Base-by-base conservation (phyloP, 2,888 invertebrate species). In the Lochmaea capreae region DNA sequence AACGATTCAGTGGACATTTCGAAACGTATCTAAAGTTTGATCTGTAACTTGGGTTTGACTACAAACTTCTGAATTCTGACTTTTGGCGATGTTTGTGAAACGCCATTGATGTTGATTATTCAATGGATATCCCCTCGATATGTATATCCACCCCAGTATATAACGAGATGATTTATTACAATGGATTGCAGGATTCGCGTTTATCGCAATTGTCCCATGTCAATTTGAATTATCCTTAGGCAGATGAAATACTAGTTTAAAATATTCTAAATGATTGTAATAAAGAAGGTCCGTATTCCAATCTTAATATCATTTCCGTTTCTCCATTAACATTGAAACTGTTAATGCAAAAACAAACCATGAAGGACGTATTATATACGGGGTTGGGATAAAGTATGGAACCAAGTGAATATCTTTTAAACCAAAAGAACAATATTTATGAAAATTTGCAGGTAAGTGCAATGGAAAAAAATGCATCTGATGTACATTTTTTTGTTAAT, bases 1-100 rank as follows among this genome's bases (percentile, higher is more conserved):
- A 67, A 59, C 59, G 67, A 67, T 9, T 59, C 57, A 58, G 33
- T 65, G 54, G 65, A 65, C 65, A 54, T 54, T 54, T 66, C 42
- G 33, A 16, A 66, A 66, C 66, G n/a, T 66, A 66, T 39, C 54
- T 46, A 63, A 3, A 43, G 9, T 43, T 43, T 16, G 22, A 63
- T 42, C 18, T 16, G 11, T 12, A 63, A 42, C 62, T 62, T 42
- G 43, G 16, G 61, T 61, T 33, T 57, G 57, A 14, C 59, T 62
- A 8, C 33, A 39, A 62, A 63, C 43, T 63, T 43, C 11, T 39
- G 42, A 43, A 63, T 63, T 63, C 22, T 39, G n/a, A 54, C 16
- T 66, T 57, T 66, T 39, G 42, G 18, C 33, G 16, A 33, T 39
- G 54, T 66, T 54, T 65, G n/a, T 49, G 39, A 61, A 49, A 52